Base-by-base conservation (phyloP, 1,140 invertebrate genomes). In the Drosophila sturtevanti region DNA sequence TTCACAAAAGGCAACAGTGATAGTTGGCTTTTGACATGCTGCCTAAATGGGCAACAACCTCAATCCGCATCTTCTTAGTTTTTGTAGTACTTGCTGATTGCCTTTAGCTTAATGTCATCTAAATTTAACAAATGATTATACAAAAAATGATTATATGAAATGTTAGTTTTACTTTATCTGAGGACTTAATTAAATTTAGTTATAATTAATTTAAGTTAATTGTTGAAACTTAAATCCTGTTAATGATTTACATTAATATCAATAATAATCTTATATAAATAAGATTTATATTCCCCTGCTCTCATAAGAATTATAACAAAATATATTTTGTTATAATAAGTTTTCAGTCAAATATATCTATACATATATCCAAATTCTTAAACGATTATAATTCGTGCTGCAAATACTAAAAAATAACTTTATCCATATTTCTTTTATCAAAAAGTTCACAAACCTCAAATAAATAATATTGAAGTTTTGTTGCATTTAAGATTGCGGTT, bases 1-100 rank as follows among this genome's bases (percentile, higher is more conserved):
- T 38, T 22, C 22, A 63, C 60, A 63, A 63, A 63, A 63, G 44
- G 44, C 37, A 63, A 63, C 37, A 63, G 35, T 63, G 37, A 48
- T 41, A 48, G 18, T 22, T 63, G 11, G 22, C 60, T 35, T 37
- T 24, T 41, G 21, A 48, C 35, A 31, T 31, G 24, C 14, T 7
- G 12, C 4, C 37, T 14, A 4, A n/a, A 38, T 6, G 31, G 34
- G 18, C 35, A 35, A 21, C 44, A 44, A 51, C 18, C 60, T 48
- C 11, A 18, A 16, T 10, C 16, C 16, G 16, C 41, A 2, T 10
- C 16, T 18, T 14, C n/a, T n/a, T n/a, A n/a, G 16, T 7, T 44
- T 18, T 44, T 44, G 1, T 16, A 6, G 4, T 9, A 44, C 6
- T 9, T 44, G 14, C 38, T 44, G 14, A 18, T 18, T 44, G 41